Conservation (phyloP, 2,113 vertebrate species). For the Phrynosoma platyrhinos region DNA sequence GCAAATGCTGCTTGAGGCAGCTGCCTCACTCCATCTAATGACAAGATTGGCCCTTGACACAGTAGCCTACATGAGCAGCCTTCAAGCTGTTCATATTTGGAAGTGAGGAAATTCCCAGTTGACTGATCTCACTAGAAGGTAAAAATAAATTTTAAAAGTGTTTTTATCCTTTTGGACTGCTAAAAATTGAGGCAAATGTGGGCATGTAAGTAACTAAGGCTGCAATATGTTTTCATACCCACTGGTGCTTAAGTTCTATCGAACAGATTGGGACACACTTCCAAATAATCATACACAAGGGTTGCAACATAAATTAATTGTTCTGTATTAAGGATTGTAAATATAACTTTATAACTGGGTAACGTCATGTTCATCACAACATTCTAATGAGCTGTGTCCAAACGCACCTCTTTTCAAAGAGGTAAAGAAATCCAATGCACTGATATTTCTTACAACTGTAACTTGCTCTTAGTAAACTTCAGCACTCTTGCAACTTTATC, state of each 20-base stretch:
- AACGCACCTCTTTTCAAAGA: background rate
- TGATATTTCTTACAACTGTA: slow-evolving; percentile 32
- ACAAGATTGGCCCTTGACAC: too few relatives aligned
- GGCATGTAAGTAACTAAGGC: background rate
- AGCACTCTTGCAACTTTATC: slow-evolving; percentile 49
- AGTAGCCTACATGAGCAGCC: background rate
- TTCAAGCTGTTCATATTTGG: background rate
- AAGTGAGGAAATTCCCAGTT: background rate
- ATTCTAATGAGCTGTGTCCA: background rate
- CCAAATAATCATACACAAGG: background rate
- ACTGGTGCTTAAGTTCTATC: background rate
- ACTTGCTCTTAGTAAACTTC: slow-evolving; percentile 38
- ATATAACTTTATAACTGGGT: background rate
- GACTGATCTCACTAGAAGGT: background rate
- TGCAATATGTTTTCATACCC: background rate
- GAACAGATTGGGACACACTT: background rate
- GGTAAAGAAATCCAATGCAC: background rate
- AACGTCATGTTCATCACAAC: background rate
- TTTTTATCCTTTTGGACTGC: background rate
- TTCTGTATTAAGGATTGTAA: background rate
- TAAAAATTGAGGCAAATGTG: background rate
- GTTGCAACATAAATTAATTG: background rate
- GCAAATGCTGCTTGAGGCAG: too few relatives aligned
- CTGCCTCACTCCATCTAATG: too few relatives aligned
- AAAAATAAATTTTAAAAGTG: background rate